Evolutionary conservation across 1,140 invertebrate genomes (phyloP).

Genomic region (Drosophila mayri): DNA sequence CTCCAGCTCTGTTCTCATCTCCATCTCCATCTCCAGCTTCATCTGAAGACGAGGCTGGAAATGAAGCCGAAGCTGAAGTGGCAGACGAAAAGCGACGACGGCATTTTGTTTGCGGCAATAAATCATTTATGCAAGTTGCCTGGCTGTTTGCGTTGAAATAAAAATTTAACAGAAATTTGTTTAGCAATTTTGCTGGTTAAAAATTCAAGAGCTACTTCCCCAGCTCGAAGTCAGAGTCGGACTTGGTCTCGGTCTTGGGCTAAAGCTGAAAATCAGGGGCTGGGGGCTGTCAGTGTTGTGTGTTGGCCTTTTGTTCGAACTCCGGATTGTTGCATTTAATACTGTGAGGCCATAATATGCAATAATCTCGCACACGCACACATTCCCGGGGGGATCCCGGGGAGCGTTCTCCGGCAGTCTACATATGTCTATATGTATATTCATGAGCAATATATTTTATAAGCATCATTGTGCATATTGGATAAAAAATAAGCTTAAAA

Average conservation of each 20-base stretch:
- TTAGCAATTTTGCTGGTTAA: constrained; percentile 81
- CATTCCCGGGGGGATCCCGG: background rate
- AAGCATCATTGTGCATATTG: constrained; percentile 83
- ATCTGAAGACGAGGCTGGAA: constrained; percentile 27
- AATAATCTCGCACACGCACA: constrained; percentile 63
- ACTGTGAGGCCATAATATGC: constrained; percentile 75
- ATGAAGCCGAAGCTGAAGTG: constrained; percentile 35
- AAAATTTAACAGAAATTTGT: constrained; percentile 74
- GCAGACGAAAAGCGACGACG: constrained; percentile 39
- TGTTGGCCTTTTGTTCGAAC: constrained; percentile 53
- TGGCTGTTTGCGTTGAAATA: constrained; percentile 71
- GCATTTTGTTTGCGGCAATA: constrained; percentile 73
- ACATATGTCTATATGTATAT: constrained; percentile 74
- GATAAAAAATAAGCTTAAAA: constrained; percentile 81
- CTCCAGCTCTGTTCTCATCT: constrained; percentile 31
- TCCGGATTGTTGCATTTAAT: constrained; percentile 61
- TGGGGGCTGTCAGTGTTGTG: background rate
- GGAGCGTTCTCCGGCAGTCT: constrained; percentile 30
- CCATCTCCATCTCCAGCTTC: constrained; percentile 52
- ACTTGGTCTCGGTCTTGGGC: background rate
- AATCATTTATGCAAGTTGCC: constrained; percentile 81
- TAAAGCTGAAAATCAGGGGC: background rate
- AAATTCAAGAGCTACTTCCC: constrained; percentile 60
- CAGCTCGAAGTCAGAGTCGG: background rate
- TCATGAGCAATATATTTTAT: constrained; percentile 80